phyloP scores from a whole-genome alignment of 2,888 invertebrate genomes.

The Lacanobia wlatinum region DNA sequence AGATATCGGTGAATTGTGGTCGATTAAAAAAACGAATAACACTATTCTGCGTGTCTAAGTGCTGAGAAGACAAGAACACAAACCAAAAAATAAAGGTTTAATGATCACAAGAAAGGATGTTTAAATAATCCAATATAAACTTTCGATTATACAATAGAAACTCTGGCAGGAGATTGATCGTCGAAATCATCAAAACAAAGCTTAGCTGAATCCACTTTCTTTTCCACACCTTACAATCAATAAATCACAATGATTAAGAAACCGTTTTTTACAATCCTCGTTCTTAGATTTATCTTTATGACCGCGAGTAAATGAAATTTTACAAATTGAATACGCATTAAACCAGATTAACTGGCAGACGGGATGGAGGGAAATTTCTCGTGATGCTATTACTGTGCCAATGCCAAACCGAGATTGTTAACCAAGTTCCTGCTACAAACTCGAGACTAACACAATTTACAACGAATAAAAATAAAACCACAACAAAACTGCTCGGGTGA shows the following conservation, averaged over 20 bases:
- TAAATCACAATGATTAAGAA: constrained; percentile 2
- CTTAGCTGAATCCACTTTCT: constrained; percentile 18
- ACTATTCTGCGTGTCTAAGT: background rate
- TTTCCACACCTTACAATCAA: background rate
- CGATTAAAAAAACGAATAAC: no score
- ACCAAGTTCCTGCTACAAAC: constrained; percentile 36
- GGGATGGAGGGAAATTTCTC: constrained; percentile 34
- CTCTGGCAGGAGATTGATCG: background rate
- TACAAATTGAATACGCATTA: constrained; percentile 20
- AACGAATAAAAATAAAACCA: background rate
- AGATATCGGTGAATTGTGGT: background rate
- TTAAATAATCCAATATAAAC: no score
- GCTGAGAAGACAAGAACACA: background rate
- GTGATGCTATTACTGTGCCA: constrained; percentile 41
- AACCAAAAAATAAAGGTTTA: no score
- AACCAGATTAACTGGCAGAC: constrained; percentile 31
- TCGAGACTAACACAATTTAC: constrained; percentile 24
- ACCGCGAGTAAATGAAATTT: background rate
- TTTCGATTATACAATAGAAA: background rate
- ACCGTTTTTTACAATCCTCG: background rate
- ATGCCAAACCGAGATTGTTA: constrained; percentile 21
- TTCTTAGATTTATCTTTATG: background rate
- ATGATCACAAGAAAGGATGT: no score
- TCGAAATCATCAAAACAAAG: constrained; percentile 10
- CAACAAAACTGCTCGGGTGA: background rate